Evolutionary conservation across 1,140 invertebrate genomes (phyloP).

Genomic region (Eriocheir sinensis): DNA sequence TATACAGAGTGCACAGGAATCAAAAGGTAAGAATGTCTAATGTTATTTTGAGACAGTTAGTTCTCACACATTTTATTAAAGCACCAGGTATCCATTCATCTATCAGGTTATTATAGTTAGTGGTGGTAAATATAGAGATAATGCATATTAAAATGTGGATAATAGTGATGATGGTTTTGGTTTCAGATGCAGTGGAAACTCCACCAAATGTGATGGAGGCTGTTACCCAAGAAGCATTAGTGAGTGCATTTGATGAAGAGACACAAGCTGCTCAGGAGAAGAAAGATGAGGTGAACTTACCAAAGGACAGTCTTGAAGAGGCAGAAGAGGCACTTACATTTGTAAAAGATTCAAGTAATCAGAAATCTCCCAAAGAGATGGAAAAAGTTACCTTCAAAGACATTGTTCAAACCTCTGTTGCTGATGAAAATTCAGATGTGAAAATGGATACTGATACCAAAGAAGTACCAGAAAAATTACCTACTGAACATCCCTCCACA

Average conservation of each 20-base stretch:
- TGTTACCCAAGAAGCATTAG: background rate
- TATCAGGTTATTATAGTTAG: no score
- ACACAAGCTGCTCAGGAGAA: constrained; percentile 17
- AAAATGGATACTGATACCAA: no score
- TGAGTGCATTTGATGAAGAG: background rate
- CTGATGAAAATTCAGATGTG: background rate
- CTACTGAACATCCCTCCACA: background rate
- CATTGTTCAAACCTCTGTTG: background rate
- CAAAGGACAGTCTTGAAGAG: background rate
- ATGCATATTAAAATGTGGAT: no score
- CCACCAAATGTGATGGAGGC: background rate
- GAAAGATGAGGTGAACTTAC: background rate
- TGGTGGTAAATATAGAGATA: no score
- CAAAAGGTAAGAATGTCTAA: background rate
- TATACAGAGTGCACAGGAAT: background rate
- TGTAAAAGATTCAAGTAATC: background rate
- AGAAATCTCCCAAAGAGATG: background rate
- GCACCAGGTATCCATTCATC: no score
- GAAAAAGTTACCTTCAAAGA: background rate
- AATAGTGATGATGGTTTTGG: background rate
- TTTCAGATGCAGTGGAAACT: background rate
- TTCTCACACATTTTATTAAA: background rate
- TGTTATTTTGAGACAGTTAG: background rate
- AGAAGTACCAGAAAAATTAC: background rate
- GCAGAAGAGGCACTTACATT: background rate